These are phyloP conservation scores for Poeciliopsis prolifica DNA, from an alignment of 2,113 vertebrate genomes.

Conservation along the genomic window DNA sequence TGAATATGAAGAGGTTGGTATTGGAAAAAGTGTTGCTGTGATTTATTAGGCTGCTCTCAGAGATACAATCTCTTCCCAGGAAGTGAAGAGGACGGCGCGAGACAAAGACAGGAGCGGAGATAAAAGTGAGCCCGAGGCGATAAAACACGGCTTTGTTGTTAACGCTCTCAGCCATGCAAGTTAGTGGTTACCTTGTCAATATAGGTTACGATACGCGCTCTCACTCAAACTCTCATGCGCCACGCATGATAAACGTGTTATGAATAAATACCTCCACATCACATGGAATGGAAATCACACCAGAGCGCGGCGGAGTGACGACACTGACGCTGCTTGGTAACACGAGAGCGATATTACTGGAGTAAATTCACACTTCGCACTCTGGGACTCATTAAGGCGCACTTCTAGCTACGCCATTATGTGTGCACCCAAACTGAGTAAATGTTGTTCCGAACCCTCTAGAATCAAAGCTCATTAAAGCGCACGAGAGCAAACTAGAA, in stretches of 20 bases:
- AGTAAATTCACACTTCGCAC: conserved; percentile 44
- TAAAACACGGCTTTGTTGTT: conserved; percentile 48
- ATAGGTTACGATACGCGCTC: conserved; percentile 28
- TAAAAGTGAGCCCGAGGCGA: conserved; percentile 46
- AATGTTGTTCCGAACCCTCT: conserved; percentile 53
- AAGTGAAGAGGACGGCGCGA: background rate
- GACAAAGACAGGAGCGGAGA: conserved; percentile 10
- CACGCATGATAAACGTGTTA: conserved; percentile 24
- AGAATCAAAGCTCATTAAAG: conserved; percentile 58
- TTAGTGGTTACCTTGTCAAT: conserved; percentile 24
- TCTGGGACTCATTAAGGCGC: conserved; percentile 57
- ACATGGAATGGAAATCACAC: conserved; percentile 9
- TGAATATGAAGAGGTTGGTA: conserved; percentile 60
- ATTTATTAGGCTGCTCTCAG: conserved; percentile 58
- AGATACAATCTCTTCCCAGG: conserved; percentile 16
- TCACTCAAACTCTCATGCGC: background rate
- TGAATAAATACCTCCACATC: conserved; percentile 30
- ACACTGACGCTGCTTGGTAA: conserved; percentile 10
- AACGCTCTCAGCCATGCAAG: conserved; percentile 46
- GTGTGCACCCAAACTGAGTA: conserved; percentile 43
- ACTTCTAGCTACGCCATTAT: conserved; percentile 34
- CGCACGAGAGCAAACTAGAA: conserved; percentile 40
- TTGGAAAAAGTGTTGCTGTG: conserved; percentile 48
- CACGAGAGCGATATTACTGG: conserved; percentile 28
- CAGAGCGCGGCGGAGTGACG: conserved; percentile 8